Evolutionary conservation across 2,888 invertebrate species (phyloP).

Genomic region (Drosophila sordidula): DNA sequence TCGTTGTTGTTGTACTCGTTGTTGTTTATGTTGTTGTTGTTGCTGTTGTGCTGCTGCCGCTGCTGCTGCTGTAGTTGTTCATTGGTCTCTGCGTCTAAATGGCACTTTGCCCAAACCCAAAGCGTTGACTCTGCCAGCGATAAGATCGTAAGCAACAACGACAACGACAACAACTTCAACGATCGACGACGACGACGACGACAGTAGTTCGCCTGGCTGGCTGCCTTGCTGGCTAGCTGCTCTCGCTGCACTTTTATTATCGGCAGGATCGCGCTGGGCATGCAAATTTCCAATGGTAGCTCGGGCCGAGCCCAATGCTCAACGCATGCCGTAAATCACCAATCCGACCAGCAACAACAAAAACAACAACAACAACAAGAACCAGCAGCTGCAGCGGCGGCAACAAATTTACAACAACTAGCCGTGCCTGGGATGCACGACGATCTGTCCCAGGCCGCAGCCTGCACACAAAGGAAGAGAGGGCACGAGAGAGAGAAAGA

Average conservation of each 20-base stretch:
- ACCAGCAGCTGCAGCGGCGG: constrained; percentile 54
- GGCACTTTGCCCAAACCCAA: constrained; percentile 77
- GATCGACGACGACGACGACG: constrained; percentile 31
- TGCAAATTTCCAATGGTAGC: constrained; percentile 80
- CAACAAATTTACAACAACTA: constrained; percentile 82
- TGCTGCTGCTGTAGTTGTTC: constrained; percentile 47
- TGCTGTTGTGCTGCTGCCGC: constrained; percentile 16
- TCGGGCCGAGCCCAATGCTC: constrained; percentile 52
- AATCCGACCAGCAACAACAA: constrained; percentile 42
- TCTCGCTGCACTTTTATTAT: constrained; percentile 72
- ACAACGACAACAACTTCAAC: constrained; percentile 38
- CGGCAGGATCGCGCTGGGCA: constrained; percentile 79
- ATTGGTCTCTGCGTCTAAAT: constrained; percentile 77
- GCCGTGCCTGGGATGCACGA: constrained; percentile 75
- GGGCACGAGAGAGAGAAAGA: constrained; percentile 18
- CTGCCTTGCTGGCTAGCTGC: constrained; percentile 25
- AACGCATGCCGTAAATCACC: constrained; percentile 82
- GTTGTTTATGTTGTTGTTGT: constrained; percentile 36
- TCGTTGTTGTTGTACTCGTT: constrained; percentile 45
- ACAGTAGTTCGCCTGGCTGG: constrained; percentile 48
- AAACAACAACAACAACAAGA: constrained; percentile 7
- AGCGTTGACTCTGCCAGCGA: constrained; percentile 77
- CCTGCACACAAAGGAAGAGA: constrained; percentile 13
- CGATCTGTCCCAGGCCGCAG: constrained; percentile 39
- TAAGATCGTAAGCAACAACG: constrained; percentile 71